Base-by-base conservation (phyloP, 1,140 invertebrate genomes). In the Hylaeus volcanicus region DNA sequence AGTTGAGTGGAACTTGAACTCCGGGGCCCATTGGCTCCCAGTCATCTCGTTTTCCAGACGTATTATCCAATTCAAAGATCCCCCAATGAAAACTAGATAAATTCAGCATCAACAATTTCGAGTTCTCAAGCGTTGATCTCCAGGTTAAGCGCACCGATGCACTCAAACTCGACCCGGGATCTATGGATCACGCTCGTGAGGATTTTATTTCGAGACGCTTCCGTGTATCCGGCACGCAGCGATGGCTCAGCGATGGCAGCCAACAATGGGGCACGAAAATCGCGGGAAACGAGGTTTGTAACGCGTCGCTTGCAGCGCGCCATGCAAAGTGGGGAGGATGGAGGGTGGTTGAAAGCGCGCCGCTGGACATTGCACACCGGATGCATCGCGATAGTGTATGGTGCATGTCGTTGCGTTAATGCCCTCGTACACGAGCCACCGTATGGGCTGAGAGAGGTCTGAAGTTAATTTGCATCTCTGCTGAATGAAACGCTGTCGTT, bases 291-390 rank as follows among this genome's bases (percentile, higher is more conserved):
- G 39, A 64, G 39, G 53, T 65, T 73, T 65, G 65, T 69, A 79
- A 71, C 70, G 58, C 75, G 81, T 83, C 77, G 77, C 74, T 74
- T 66, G 74, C 74, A 83, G 80, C 81, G 68, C 66, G 77, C 74
- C 77, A 76, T 65, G 37, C 71, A 63, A 80, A 80, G 76, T 71
- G 37, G 60, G 9, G 14, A 56, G 12, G 55, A 2, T 2, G 14
- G 55, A 2, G 15, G 55, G 55, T 12, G 55, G 37, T 12, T 60
- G 74, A 74, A 83, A 77, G 78, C 66, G 71, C 69, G 55, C 66
- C 58, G 64, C 45, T 45, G 74, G 61, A 73, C 77, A 45, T 71
- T 71, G 48, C 55, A 60, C 48, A 39, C 70, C 56, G 41, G 69
- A 64, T 56, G 69, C 53, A 43, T 55, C 14, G 39, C 26, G 69